Base-by-base conservation (phyloP, 1,140 invertebrate species). In the Chironomus striatipennis region DNA sequence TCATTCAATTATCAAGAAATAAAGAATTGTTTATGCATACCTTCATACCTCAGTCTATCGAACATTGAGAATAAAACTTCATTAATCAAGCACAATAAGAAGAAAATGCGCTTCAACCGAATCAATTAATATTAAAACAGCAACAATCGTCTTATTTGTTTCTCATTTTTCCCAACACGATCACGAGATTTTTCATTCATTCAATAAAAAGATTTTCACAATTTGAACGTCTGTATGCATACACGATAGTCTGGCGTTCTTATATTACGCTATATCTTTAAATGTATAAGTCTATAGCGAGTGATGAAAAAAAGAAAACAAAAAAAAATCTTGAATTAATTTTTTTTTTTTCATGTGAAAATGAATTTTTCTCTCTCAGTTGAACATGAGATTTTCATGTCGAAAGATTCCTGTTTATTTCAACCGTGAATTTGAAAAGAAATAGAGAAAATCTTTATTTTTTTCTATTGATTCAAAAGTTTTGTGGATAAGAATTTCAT, bases 381-480 rank as follows among this genome's bases (percentile, higher is more conserved):
- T n/a, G 47, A 57, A 57, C 47, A 57, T n/a, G 47, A 57, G 47
- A 57, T 57, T 57, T 57, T 57, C 47, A 57, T 57, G 47, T 57
- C 47, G 47, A 57, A 57, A 57, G 47, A 57, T 57, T 57, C 12
- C n/a, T n/a, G 47, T 15, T 57, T n/a, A 57, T 57, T n/a, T 57
- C 47, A 57, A 57, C 47, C 47, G 47, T 57, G 47, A 57, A 57
- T 57, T 57, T 57, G 12, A 57, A 57, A 57, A n/a, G 15, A 47
- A 47, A 47, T 34, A 34, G 24, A 34, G 5, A 34, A 34, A 34
- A 34, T 34, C 24, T 34, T 34, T 34, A 57, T 34, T n/a, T 47
- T 47, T 47, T 57, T 57, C 43, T 47, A 15, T 34, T 57, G 12
- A 57, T n/a, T 12, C 4, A 57, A 57, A n/a, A 57, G 15, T 34